Percentiles rank a stretch among this genome's conserved stretches.
phyloP scores from a whole-genome alignment of 2,113 vertebrate genomes.

The Anser brachyrhynchus region DNA sequence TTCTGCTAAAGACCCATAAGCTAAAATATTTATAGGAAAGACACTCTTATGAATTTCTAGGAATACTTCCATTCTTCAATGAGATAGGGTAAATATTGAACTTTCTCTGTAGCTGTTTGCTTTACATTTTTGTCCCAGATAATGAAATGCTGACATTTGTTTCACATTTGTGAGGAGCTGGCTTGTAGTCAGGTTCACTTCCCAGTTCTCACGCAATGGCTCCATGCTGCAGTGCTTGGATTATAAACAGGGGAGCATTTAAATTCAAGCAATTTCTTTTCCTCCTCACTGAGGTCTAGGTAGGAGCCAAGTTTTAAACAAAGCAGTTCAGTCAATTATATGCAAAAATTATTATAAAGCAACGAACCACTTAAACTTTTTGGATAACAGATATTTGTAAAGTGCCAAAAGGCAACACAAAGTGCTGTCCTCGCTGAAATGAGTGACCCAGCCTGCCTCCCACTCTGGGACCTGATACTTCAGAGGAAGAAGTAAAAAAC shows the following conservation, averaged over 20 bases:
- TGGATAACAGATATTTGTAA: conserved; percentile 5
- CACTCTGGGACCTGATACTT: neutral
- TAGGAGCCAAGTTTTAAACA: conserved; percentile 62
- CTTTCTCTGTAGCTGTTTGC: neutral
- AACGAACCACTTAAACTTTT: conserved; percentile 5
- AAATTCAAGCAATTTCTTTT: conserved; percentile 54
- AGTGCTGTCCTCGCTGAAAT: neutral
- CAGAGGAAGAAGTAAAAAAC: neutral
- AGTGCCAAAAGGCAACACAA: neutral
- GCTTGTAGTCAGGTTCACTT: conserved; percentile 49
- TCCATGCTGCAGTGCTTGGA: conserved; percentile 19
- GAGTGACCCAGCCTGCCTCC: conserved; percentile 7
- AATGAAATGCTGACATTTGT: conserved; percentile 55
- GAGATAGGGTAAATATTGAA: neutral
- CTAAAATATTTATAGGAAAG: neutral
- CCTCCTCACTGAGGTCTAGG: conserved; percentile 35
- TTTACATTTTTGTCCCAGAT: neutral
- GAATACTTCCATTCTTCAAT: neutral
- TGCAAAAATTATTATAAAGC: conserved; percentile 37
- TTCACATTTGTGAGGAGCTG: conserved; percentile 57
- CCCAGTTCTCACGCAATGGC: conserved; percentile 56
- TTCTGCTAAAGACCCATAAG: neutral
- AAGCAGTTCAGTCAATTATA: conserved; percentile 56
- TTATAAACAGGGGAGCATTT: conserved; percentile 65
- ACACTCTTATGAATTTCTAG: neutral